Base-by-base conservation (phyloP, 2,888 invertebrate genomes). In the Diplazon laetatorius region DNA sequence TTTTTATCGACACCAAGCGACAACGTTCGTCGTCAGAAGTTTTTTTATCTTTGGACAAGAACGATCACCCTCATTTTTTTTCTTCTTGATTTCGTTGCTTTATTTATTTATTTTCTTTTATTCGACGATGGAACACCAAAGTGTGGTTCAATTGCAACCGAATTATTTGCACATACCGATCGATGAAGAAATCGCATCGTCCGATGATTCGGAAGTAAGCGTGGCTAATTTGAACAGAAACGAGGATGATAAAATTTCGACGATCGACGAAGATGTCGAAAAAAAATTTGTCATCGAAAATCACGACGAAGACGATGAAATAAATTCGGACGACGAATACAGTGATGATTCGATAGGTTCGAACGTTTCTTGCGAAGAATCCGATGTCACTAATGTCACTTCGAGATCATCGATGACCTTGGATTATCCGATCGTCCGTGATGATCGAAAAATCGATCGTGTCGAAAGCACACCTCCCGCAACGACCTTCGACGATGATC, bases 271-370 rank as follows among this genome's bases (percentile, higher is more conserved):
- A n/a, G n/a, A 50, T 18, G 57, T 52, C 55, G 74, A 75, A 10
- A 37, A 6, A 9, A 57, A 76, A 20, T 74, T 82, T 25, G 30
- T 20, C 0, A 42, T 35, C 18, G 85, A 87, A 35, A 71, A 82
- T 6, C 85, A 88, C 6, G 2, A 30, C 18, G 85, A 87, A 35
- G 73, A 82, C 9, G 86, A 88, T n/a, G n/a, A n/a, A n/a, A n/a
- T n/a, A n/a, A n/a, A n/a, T n/a, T n/a, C n/a, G n/a, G n/a, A n/a
- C 78, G 86, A 86, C 25, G 79, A 82, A 18, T 89, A 89, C 30
- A 82, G 80, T 22, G 85, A 81, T 6, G 88, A 89, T 5, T 87
- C 88, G 1, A 83, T 87, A 50, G 85, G 81, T 60, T 87, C 88
- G 0, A 86, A 87, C 5, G 81, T 81, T 39, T 86, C 87, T 8